phyloP scores from a whole-genome alignment of 2,797 vertebrate species.

The Arrhamphus sclerolepis region DNA sequence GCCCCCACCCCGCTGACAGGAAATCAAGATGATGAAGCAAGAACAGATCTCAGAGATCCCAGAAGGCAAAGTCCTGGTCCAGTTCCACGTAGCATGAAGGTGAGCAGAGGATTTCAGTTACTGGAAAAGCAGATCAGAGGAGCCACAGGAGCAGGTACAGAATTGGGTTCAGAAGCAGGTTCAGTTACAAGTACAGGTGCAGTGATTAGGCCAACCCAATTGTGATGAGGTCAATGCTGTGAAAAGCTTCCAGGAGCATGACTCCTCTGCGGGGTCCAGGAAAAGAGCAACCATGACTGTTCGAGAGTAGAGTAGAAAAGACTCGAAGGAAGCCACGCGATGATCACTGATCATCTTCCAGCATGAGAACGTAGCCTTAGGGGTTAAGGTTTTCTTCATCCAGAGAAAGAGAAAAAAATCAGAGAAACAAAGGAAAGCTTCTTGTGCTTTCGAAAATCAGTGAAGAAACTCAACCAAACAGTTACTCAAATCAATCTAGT shows the following conservation, averaged over 20 bases:
- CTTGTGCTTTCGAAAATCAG: constrained; percentile 26
- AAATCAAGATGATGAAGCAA: constrained; percentile 61
- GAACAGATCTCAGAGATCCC: constrained; percentile 75
- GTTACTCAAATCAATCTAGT: constrained; percentile 44
- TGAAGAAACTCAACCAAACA: constrained; percentile 41
- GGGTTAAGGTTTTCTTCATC: too few species aligned
- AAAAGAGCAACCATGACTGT: too few species aligned
- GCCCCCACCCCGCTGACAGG: constrained; percentile 42
- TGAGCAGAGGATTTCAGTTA: constrained; percentile 78
- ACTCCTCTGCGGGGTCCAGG: too few species aligned
- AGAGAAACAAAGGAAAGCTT: constrained; percentile 21
- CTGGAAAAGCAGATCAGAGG: constrained; percentile 78
- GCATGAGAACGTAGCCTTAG: too few species aligned
- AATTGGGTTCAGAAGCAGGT: constrained; percentile 60
- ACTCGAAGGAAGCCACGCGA: too few species aligned
- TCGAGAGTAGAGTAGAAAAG: too few species aligned
- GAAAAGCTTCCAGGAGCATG: constrained; percentile 58
- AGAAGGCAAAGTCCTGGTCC: constrained; percentile 73
- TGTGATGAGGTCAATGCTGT: constrained; percentile 35
- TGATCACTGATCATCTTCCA: constrained; percentile 34
- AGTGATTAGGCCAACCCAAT: constrained; percentile 23
- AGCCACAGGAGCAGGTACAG: constrained; percentile 70
- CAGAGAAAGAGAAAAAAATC: constrained; percentile 27
- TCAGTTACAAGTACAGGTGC: constrained; percentile 8
- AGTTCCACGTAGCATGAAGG: constrained; percentile 71